Evolutionary conservation across 2,888 invertebrate genomes (phyloP).

Genomic region (Gortyna flavago): DNA sequence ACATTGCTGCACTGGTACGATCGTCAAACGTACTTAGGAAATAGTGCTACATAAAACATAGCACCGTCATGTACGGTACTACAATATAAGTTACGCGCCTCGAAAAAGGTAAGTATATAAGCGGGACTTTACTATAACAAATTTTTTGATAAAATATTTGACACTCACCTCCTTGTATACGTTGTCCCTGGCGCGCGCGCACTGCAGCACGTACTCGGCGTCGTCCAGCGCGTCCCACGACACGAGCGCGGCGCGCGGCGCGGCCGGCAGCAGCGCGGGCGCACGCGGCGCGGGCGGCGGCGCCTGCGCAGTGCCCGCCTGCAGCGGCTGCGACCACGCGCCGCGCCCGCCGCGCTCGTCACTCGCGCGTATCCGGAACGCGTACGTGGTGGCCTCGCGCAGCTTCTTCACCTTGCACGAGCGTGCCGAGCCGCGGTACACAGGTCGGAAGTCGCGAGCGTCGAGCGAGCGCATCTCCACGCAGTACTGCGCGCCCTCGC

Average conservation of each 20-base stretch:
- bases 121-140: neutral
- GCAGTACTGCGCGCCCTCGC: constrained; percentile 94
- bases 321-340: constrained; percentile 92
- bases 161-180: constrained; percentile 79
- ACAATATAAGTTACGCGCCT: too few relatives aligned
- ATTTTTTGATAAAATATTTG: neutral
- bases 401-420: constrained; percentile 95
- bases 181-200: constrained; percentile 81
- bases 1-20: too few relatives aligned
- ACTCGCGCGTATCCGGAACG: constrained; percentile 95
- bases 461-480: constrained; percentile 95
- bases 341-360: constrained; percentile 96
- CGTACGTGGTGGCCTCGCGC: constrained; percentile 94
- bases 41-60: too few relatives aligned
- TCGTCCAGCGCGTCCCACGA: constrained; percentile 91
- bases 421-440: constrained; percentile 94
- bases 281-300: constrained; percentile 95
- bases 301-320: constrained; percentile 93
- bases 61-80: neutral
- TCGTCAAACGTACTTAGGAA: neutral
- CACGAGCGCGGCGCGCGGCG: constrained; percentile 78
- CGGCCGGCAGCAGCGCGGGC: constrained; percentile 90
- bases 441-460: constrained; percentile 92
- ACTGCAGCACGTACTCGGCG: constrained; percentile 94
- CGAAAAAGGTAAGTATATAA: neutral